A percentile compares a stretch with the other conserved stretches of the same genome.
These are phyloP conservation scores for Puffinus mauretanicus DNA, from an alignment of 2,113 vertebrate genomes.

Conservation along the genomic window DNA sequence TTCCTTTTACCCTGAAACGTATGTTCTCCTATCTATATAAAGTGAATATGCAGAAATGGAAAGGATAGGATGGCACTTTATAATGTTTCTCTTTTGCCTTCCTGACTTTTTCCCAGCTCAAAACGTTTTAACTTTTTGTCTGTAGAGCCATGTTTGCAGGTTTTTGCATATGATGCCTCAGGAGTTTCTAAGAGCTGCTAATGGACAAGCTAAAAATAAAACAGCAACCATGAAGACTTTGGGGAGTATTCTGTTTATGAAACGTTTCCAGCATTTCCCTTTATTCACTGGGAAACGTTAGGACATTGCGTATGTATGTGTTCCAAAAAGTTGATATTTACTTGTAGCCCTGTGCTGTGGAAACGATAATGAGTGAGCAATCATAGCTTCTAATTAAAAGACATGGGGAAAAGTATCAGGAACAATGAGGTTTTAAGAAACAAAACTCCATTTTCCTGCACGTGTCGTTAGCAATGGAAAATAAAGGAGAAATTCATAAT, in stretches of 20 bases:
- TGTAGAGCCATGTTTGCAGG: background rate
- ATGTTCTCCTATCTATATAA: background rate
- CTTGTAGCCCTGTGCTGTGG: background rate
- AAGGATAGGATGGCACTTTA: background rate
- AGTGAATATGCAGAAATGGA: background rate
- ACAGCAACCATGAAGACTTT: background rate
- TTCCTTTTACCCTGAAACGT: background rate
- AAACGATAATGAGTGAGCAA: background rate
- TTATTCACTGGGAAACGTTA: background rate
- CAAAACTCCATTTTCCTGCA: background rate
- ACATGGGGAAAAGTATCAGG: background rate
- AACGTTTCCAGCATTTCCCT: background rate
- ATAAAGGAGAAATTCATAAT: background rate
- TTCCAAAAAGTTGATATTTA: background rate
- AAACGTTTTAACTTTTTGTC: background rate
- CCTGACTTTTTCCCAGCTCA: background rate
- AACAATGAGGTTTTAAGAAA: background rate
- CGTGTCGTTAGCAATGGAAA: background rate
- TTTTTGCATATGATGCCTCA: background rate
- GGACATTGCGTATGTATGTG: accelerated
- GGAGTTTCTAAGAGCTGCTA: background rate
- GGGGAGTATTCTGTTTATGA: background rate
- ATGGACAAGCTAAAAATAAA: background rate
- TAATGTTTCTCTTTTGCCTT: background rate
- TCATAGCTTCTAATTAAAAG: background rate